Evolutionary conservation across 2,888 invertebrate genomes (phyloP), one percentile per base, ranked within the genome.

Genomic region (Lissonota sp.): DNA sequence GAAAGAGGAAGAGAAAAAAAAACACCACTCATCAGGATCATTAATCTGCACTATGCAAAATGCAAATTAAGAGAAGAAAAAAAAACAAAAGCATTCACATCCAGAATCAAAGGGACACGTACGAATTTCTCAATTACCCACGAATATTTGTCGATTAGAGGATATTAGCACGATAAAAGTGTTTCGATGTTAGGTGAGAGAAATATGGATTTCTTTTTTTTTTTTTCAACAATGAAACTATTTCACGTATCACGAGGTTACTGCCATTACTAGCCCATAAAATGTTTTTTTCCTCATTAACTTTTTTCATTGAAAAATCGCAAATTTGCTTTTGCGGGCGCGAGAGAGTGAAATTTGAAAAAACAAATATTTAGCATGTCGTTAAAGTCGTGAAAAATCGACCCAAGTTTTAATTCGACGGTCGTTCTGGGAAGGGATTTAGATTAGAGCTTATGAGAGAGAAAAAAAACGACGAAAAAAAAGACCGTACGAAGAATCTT

Each of bases 71-170:
- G 62, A 49, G 57, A 44, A n/a, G 53, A 39, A 69, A 6, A 67
- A 6, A 26, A 26, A 26, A 26, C 26, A 1, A 1, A 26, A 39
- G 51, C 37, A 73, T 63, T 42, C 12, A 40, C 53, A 62, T 51
- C 51, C 37, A 37, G 37, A 16, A 51, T 44, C n/a, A 73, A 42
- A 44, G 12, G 49, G 49, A 64, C 63, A 67, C 66, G 69, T 74
- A 55, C 69, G 69, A 78, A 70, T 64, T 72, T 72, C n/a, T 80
- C 69, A 73, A 81, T 72, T 53, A 72, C 26, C 60, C 70, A 70
- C 69, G 63, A 78, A 74, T 81, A 81, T 70, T 78, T 69, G 78
- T 73, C 81, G 77, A 74, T 66, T 78, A 74, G 58, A 26, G 69
- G 55, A 46, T 78, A 77, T 55, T 49, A 49, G 10, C 0, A 49